Evolutionary conservation across 2,797 vertebrate genomes (phyloP), one percentile per base, ranked within the genome.

Genomic region (Aldrovandia affinis): DNA sequence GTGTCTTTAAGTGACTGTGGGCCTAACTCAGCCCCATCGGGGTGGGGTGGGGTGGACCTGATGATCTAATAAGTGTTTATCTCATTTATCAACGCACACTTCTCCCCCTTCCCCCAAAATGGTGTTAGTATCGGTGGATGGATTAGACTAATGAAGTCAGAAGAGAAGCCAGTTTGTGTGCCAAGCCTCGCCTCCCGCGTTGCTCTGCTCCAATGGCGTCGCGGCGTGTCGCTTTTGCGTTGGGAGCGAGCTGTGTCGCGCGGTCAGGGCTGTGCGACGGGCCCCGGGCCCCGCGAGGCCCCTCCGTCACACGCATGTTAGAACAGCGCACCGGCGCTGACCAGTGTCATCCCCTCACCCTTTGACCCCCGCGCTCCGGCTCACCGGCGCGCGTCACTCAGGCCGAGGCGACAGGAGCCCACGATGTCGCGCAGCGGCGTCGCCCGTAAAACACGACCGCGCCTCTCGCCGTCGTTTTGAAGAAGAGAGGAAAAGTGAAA

Each of bases 131-230:
- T 95, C 77, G 95, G 94, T 90, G 91, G 92, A 88, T 89, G 92
- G 92, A 95, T 96, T 95, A 95, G 87, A 93, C 94, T 95, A 95
- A 96, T 95, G 94, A 95, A 95, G 95, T 96, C 94, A 92, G 90
- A 47, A 83, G 88, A 90, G 92, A 95, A 95, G 95, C 94, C 92
- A 89, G 91, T 94, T 90, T 92, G 87, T 88, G 88, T 54, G 84
- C 36, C 65, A 18, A 33, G 33, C 86, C 63, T 75, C 85, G 61
- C 83, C 59, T 84, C 63, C 36, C 63, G 25, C 52, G 3, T 52
- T 30, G 12, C 73, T 78, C 65, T 73, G 20, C 68, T 73, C 33
- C 73, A 25, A 12, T 3, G 42, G 39, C 15, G 22, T 54, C n/a
- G 3, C 14, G n/a, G 50, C 55, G 22, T 28, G 42, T 12, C 28